Evolutionary conservation across 2,113 vertebrate genomes (phyloP).

Genomic region (Elachura formosa): DNA sequence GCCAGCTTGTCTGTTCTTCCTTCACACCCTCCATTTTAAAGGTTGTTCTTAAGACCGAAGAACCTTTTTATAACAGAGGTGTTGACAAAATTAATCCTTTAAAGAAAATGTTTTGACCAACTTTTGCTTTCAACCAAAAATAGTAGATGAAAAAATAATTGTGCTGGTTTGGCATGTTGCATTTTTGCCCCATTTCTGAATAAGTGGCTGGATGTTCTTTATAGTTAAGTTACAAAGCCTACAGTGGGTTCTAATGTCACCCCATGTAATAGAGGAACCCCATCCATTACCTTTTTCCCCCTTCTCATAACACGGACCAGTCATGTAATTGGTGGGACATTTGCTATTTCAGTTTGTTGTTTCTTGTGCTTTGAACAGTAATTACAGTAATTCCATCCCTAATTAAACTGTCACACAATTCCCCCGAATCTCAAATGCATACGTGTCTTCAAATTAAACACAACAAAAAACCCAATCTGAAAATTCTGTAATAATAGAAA

Average conservation of each 20-base stretch:
- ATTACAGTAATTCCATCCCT: background rate
- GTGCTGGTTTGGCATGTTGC: too few species aligned
- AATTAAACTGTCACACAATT: background rate
- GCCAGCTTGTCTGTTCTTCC: background rate
- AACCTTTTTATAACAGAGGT: background rate
- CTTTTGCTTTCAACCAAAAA: background rate
- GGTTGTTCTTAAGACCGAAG: background rate
- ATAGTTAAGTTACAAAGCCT: accelerated
- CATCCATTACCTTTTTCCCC: background rate
- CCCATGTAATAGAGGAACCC: background rate
- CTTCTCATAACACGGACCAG: background rate
- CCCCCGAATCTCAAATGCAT: background rate
- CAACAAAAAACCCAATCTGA: background rate
- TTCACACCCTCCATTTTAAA: background rate
- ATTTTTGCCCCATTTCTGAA: background rate
- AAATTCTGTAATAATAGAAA: background rate
- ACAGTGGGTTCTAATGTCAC: background rate
- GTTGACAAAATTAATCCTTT: background rate
- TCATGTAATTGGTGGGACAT: background rate
- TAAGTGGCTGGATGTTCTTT: background rate
- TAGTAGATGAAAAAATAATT: background rate
- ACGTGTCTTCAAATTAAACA: background rate
- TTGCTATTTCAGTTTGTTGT: background rate
- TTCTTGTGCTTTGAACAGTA: background rate
- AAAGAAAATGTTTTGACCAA: background rate